These are phyloP conservation scores for Sipha flava DNA, from an alignment of 1,140 invertebrate genomes.

Conservation along the genomic window DNA sequence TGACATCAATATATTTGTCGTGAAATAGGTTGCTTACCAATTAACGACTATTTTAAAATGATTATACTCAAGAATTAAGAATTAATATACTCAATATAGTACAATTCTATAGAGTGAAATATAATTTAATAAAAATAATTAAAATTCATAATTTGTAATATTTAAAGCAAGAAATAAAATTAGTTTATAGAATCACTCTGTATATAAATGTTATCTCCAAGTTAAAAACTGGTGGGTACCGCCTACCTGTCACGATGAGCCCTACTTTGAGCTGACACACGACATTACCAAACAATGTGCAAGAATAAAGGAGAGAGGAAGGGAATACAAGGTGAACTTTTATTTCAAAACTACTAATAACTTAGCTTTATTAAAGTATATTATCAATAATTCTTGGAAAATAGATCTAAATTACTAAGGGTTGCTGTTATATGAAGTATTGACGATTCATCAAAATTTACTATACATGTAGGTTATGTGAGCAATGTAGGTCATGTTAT, in stretches of 20 bases:
- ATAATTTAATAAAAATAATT: too few relatives aligned
- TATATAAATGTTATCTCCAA: neutral
- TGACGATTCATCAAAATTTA: neutral
- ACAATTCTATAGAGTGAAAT: too few relatives aligned
- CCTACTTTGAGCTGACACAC: conserved; percentile 17
- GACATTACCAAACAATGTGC: neutral
- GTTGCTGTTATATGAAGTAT: neutral
- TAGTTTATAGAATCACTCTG: neutral
- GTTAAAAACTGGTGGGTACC: neutral
- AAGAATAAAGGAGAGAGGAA: neutral
- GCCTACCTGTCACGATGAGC: conserved; percentile 22
- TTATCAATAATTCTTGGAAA: neutral
- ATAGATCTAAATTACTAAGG: neutral
- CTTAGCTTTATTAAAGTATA: neutral
- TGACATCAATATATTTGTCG: neutral
- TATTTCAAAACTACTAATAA: neutral
- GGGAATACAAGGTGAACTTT: conserved; percentile 7
- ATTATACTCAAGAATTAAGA: too few relatives aligned
- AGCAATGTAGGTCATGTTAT: neutral
- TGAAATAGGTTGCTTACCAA: too few relatives aligned
- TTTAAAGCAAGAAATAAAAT: too few relatives aligned
- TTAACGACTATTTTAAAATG: too few relatives aligned
- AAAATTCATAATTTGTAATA: too few relatives aligned
- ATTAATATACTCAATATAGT: too few relatives aligned
- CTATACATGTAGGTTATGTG: neutral